Evolutionary conservation across 2,888 invertebrate species (phyloP), one percentile per base, ranked within the genome.

Genomic region (Lucinisca nassula): DNA sequence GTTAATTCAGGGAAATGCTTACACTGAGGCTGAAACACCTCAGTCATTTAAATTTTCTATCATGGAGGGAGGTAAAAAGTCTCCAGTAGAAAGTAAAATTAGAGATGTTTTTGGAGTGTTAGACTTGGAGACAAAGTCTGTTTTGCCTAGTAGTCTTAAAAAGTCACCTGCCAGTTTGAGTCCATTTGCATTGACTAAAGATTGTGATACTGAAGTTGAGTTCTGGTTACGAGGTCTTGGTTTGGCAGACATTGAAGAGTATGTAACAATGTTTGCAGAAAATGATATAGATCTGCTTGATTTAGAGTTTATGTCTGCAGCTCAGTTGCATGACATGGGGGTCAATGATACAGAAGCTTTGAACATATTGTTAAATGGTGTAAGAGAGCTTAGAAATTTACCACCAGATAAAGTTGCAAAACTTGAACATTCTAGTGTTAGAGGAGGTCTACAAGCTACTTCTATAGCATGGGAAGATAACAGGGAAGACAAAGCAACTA

Each of bases 221-320:
- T 82, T 88, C 75, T 95, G 94, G 95, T 77, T 93, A 74, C 81
- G 85, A 79, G 89, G 88, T 77, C 89, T 95, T 32, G 92, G 93
- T 32, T 79, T 95, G 12, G 80, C 90, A 61, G 92, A 94, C 79
- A 89, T 91, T 38, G 92, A 93, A 14, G 92, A 89, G 45, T 95
- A 94, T 85, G 90, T 93, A 6, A 45, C 91, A 24, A 87, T 95
- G 30, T 95, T 95, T 90, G 92, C 92, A 74, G 91, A 93, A 70
- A 92, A 95, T 88, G 93, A 95, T 77, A 92, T 95, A 37, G 95
- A 95, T 78, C 92, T 95, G 88, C 88, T 90, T 4, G 92, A 92
- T 58, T 67, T 95, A 27, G 85, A 91, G 55, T 90, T 93, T 37
- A 88, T 95, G 80, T 92, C 94, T 61, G 91, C 92, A 24, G 82